Base-by-base conservation (phyloP, 2,888 invertebrate species). In the Bombyx huttoni region DNA sequence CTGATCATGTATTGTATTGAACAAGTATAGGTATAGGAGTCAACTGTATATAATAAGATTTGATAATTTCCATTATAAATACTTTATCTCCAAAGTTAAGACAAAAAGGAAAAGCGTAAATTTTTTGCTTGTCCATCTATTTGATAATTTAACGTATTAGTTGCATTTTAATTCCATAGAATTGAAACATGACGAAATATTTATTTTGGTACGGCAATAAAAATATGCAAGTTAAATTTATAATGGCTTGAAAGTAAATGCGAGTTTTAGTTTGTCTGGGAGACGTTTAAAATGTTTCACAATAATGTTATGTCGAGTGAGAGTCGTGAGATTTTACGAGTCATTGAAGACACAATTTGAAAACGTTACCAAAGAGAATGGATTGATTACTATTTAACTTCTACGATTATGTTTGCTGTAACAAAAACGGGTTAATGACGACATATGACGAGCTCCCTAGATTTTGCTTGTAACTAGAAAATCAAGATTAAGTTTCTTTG, bases 381-480 rank as follows among this genome's bases (percentile, higher is more conserved):
- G 81, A 87, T 86, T 85, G 82, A 86, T 87, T 81, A 80, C 84
- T 83, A 87, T 85, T 85, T 84, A 85, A 87, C 78, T 82, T 84
- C 75, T 75, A 75, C 76, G 80, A 83, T 81, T 81, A 83, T 78
- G 75, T 70, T 75, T 63, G 67, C 66, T 64, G 73, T 70, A 75
- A 68, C 68, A 60, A 70, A 72, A 73, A 65, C 63, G 81, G 81
- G 83, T 75, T 56, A 59, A 59, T 81, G 24, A 3, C 24, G 84
- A 81, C 69, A 68, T 62, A 63, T 68, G 46, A 46, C 12, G 46
- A 46, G n/a, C 10, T n/a, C 10, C 46, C 24, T 46, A 7, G 2
- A 46, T 46, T 46, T 46, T 46, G 7, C 7, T 46, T 7, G 3
- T 46, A 1, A 46, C 24, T 24, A 24, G 24, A 24, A 24, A 24